Evolutionary conservation across 35 echinoderm and acorn worm species (phyloP).

Genomic region (Anneissia japonica): DNA sequence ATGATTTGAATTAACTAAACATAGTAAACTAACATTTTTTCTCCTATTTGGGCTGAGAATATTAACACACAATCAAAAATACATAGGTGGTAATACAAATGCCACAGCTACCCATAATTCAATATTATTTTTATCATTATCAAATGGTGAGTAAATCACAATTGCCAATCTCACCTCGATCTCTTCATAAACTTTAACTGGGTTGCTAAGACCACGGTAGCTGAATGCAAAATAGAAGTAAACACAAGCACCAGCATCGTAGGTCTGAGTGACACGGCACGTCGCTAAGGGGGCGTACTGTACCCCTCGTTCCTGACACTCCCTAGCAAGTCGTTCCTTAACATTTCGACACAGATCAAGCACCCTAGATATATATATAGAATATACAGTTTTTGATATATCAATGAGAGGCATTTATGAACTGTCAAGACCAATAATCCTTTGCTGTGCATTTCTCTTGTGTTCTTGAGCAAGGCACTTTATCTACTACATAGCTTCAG

Average conservation of each 20-base stretch:
- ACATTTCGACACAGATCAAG: constrained; percentile 94
- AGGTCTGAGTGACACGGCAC: constrained; percentile 87
- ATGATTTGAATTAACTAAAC: not conserved
- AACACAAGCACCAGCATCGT: constrained; percentile 93
- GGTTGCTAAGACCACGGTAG: constrained; percentile 74
- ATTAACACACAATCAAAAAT: not conserved
- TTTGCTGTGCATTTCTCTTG: too few relatives aligned
- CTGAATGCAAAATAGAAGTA: constrained; percentile 99
- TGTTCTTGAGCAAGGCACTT: too few relatives aligned
- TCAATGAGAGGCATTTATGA: too few relatives aligned
- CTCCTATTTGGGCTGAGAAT: not conserved
- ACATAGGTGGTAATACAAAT: not conserved
- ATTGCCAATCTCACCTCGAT: constrained; percentile 57
- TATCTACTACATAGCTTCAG: too few relatives aligned
- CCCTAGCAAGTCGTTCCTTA: constrained; percentile 65
- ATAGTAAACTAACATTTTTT: not conserved
- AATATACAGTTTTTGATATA: too few relatives aligned
- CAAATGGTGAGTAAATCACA: not conserved
- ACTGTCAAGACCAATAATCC: too few relatives aligned
- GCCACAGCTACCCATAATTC: not conserved
- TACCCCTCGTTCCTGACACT: constrained; percentile 70
- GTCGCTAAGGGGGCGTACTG: constrained; percentile 66
- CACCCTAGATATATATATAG: too few relatives aligned
- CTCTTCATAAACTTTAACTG: constrained; percentile 83
- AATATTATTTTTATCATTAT: not conserved